Evolutionary conservation across 2,113 vertebrate species (phyloP).

Genomic region (western clawed frog (Xenopus tropicalis)): UCB_Xtro_10.0 CM004446.2:56555001-56555500

Average conservation of each 20-base stretch:
- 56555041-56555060: conserved; percentile 39
- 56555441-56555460: too few relatives aligned
- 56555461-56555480: too few relatives aligned
- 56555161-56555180: conserved; percentile 1
- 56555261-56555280: background rate
- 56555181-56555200: background rate
- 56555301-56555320: too few relatives aligned
- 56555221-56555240: background rate
- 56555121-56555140: conserved; percentile 34
- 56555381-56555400: too few relatives aligned
- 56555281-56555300: too few relatives aligned
- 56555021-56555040: conserved; percentile 15
- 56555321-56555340: too few relatives aligned
- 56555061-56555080: conserved; percentile 36
- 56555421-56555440: too few relatives aligned
- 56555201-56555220: background rate
- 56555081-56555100: conserved; percentile 38
- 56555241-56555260: too few relatives aligned
- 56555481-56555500: too few relatives aligned
- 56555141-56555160: conserved; percentile 17
- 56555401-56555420: too few relatives aligned
- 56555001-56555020: conserved; percentile 35
- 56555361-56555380: too few relatives aligned
- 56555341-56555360: too few relatives aligned
- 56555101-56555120: conserved; percentile 40